Evolutionary conservation across 2,888 invertebrate species (phyloP), one percentile per base, ranked within the genome.

Genomic region (Ectemnius lituratus): DNA sequence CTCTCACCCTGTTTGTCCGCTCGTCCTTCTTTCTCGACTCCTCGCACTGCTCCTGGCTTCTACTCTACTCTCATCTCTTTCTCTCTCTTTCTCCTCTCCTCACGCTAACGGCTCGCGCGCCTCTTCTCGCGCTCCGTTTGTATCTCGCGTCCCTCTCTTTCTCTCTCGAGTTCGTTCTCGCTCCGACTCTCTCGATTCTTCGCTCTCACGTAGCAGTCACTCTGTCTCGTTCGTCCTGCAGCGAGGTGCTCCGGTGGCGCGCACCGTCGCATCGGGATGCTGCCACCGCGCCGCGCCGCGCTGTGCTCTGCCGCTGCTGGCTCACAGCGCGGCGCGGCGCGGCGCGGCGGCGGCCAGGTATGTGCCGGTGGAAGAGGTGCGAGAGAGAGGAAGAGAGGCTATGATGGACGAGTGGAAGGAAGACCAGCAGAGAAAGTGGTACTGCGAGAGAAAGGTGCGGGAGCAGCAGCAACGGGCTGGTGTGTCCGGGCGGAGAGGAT

Each of bases 61-160:
- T 62, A 68, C 75, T 59, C 71, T 62, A 66, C 71, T 65, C 79
- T 70, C 67, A 60, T 75, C 74, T 76, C 75, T 75, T 81, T 79
- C 80, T 76, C 76, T 78, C 80, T 78, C 80, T 76, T 63, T 76
- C 80, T 76, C 65, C 80, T 78, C 79, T 80, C 79, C 80, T 79
- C 84, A 76, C 80, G 78, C 84, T 82, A 23, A 23, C 23, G 23
- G 23, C 79, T 84, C 71, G 80, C 79, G 80, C 79, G 81, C 81
- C 86, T 87, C 87, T 87, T 83, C 84, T 83, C 71, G 76, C 81
- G 79, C 76, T 85, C 80, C 85, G 86, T 88, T 88, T 88, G 88
- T 88, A 88, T 23, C 23, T 89, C 89, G 84, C 87, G 86, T 86
- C 87, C 88, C 83, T 83, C 84, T 79, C 79, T 80, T 82, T 84